Evolutionary conservation across 2,113 vertebrate genomes (phyloP).

Genomic region (Hippocampus comes): DNA sequence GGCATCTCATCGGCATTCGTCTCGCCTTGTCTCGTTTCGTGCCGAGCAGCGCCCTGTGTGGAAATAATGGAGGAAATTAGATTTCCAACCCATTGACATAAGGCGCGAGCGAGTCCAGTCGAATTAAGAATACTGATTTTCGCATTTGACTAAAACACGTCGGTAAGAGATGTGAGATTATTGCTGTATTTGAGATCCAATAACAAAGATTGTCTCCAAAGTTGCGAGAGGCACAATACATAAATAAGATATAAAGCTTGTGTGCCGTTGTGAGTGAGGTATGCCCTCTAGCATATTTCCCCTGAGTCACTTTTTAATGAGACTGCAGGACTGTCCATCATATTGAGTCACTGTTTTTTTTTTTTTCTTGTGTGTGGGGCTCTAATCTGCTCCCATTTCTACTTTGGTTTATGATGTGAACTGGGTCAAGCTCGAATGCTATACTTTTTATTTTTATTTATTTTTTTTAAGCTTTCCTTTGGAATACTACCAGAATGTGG

Average conservation of each 20-base stretch:
- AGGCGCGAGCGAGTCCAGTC: neutral
- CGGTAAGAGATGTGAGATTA: neutral
- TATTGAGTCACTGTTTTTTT: conserved; percentile 27
- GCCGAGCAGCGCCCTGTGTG: neutral
- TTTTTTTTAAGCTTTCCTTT: neutral
- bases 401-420: conserved; percentile 11
- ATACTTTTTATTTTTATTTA: neutral
- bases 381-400: conserved; percentile 16
- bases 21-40: conserved; percentile 22
- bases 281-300: conserved; percentile 47
- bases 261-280: conserved; percentile 29
- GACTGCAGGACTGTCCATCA: conserved; percentile 43
- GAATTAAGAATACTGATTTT: neutral
- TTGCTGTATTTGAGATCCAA: neutral
- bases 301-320: conserved; percentile 50
- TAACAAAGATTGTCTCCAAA: conserved; percentile 11
- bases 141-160: neutral
- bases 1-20: conserved; percentile 28
- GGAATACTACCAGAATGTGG: neutral
- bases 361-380: conserved; percentile 27
- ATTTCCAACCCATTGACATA: conserved; percentile 1
- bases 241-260: conserved; percentile 5
- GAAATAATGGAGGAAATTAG: conserved; percentile 8
- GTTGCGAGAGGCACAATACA: conserved; percentile 17
- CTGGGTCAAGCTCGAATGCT: conserved; percentile 8